Evolutionary conservation across 2,888 invertebrate species (phyloP).

Genomic region (Endotricha flammealis): DNA sequence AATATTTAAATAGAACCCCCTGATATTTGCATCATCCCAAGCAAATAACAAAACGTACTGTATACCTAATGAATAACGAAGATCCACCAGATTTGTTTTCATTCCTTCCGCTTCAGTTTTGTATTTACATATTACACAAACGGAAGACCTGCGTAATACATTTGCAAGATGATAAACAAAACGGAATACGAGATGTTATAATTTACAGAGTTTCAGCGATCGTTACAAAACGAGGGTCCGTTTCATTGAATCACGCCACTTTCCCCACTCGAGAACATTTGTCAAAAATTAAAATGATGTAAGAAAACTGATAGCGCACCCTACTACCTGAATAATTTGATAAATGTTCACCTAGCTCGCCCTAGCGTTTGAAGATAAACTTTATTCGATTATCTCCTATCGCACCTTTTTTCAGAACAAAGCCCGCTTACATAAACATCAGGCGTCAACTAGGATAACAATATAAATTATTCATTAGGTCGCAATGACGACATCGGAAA

Average conservation of each 20-base stretch:
- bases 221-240: slow-evolving; percentile 24
- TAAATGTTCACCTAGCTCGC: slow-evolving; percentile 4
- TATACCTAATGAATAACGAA: slow-evolving; percentile 32
- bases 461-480: slow-evolving; percentile 62
- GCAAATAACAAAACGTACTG: slow-evolving; percentile 32
- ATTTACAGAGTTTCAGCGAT: slow-evolving; percentile 43
- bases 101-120: slow-evolving; percentile 50
- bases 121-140: slow-evolving; percentile 59
- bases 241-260: slow-evolving; percentile 37
- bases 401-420: slow-evolving; percentile 12
- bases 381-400: slow-evolving; percentile 3
- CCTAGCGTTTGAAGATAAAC: slow-evolving; percentile 6
- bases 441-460: slow-evolving; percentile 34
- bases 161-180: slow-evolving; percentile 63
- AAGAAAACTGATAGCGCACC: slow-evolving; percentile 6
- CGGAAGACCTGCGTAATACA: slow-evolving; percentile 54
- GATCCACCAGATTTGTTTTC: slow-evolving; percentile 43
- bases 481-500: slow-evolving; percentile 41
- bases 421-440: slow-evolving; percentile 42
- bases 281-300: slow-evolving; percentile 38
- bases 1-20: background rate
- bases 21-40: slow-evolving; percentile 15
- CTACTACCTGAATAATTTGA: slow-evolving; percentile 7
- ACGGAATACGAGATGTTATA: slow-evolving; percentile 53
- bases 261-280: slow-evolving; percentile 35